A percentile compares a stretch with the other conserved stretches of the same genome.
phyloP scores from a whole-genome alignment of 2,113 vertebrate species.

The Sclerurus mexicanus region DNA sequence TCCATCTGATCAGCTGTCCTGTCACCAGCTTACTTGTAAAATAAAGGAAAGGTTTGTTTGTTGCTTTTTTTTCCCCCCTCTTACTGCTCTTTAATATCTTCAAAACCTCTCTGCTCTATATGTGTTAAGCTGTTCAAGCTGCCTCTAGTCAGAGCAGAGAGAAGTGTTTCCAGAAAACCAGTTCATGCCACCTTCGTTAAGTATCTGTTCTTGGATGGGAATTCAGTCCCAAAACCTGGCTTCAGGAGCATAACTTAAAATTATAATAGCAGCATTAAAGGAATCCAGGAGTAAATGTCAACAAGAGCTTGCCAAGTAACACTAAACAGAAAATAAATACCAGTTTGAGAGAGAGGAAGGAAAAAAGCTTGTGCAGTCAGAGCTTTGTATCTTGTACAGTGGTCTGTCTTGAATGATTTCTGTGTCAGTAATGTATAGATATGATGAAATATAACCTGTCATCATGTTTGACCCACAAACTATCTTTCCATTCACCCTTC shows the following conservation, averaged over 20 bases:
- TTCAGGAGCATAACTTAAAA: background rate
- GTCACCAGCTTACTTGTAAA: conserved; percentile 3
- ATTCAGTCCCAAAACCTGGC: background rate
- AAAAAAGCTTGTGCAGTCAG: background rate
- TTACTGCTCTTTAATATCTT: background rate
- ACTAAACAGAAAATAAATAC: background rate
- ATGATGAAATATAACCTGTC: background rate
- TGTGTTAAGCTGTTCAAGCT: background rate
- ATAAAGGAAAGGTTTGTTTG: background rate
- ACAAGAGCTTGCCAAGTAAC: background rate
- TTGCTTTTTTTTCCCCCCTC: background rate
- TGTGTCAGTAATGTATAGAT: background rate
- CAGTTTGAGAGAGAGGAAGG: background rate
- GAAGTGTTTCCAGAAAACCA: background rate
- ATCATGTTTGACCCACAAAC: background rate
- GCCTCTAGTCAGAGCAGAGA: background rate
- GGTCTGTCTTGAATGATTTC: background rate
- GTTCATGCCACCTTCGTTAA: background rate
- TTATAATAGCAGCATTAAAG: background rate
- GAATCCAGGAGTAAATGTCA: background rate
- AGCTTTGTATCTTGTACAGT: background rate
- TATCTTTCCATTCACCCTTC: background rate
- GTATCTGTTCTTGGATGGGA: background rate
- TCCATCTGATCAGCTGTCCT: background rate
- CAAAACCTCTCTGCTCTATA: background rate